These are phyloP conservation scores for Goniozus legneri DNA, from an alignment of 1,140 invertebrate species.

Conservation along the genomic window DNA sequence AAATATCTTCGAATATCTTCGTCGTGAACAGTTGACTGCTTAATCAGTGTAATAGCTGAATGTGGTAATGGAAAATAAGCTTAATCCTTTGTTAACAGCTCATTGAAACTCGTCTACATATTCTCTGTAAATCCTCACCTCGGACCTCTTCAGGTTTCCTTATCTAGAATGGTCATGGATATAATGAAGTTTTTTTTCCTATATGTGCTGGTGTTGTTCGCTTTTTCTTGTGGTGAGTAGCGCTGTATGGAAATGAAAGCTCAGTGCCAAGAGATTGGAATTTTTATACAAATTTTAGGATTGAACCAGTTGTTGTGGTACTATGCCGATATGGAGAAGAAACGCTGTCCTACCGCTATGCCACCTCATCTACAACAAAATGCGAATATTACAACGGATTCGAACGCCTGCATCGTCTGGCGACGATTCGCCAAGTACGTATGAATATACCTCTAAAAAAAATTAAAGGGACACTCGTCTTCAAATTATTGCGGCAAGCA, in stretches of 20 bases:
- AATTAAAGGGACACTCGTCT: too few relatives aligned
- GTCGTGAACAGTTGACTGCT: neutral
- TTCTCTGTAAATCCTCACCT: slow-evolving; percentile 98
- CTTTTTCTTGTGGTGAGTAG: slow-evolving; percentile 90
- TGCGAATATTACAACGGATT: slow-evolving; percentile 61
- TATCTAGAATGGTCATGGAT: slow-evolving; percentile 96
- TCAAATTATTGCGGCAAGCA: too few relatives aligned
- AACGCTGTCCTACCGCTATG: slow-evolving; percentile 64
- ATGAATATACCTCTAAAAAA: slow-evolving; percentile 1
- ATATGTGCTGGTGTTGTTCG: slow-evolving; percentile 93
- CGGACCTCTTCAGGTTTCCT: slow-evolving; percentile 94
- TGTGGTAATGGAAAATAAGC: neutral
- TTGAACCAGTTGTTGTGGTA: slow-evolving; percentile 90
- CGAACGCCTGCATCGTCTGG: slow-evolving; percentile 86
- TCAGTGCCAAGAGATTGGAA: too few relatives aligned
- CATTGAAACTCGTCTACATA: slow-evolving; percentile 96
- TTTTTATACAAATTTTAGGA: too few relatives aligned
- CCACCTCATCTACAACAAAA: slow-evolving; percentile 37
- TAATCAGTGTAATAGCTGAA: neutral
- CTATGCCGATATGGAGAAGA: slow-evolving; percentile 91
- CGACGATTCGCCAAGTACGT: slow-evolving; percentile 86
- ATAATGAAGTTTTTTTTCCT: slow-evolving; percentile 97
- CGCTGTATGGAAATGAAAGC: slow-evolving; percentile 1
- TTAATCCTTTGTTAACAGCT: slow-evolving; percentile 62
- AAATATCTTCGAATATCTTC: neutral